Base-by-base conservation (phyloP, 1,140 invertebrate genomes). In the Bursaphelenchus mucronatus region DNA sequence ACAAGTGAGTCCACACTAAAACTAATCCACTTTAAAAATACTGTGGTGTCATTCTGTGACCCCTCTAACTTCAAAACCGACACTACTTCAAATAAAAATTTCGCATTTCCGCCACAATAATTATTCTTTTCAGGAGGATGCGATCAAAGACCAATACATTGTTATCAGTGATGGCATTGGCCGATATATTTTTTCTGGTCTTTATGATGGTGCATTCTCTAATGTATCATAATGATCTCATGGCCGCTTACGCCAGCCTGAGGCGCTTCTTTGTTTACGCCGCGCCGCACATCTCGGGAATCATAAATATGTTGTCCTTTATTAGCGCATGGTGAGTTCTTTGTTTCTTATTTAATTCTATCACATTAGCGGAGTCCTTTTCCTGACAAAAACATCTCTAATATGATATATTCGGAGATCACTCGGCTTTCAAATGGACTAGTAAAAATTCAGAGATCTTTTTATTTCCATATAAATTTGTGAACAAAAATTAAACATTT, bases 141-240 rank as follows among this genome's bases (percentile, higher is more conserved):
- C 17, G 73, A 13, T 53, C 68, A 15, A 75, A 76, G 43, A 73
- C 71, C 11, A 73, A 73, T 53, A 65, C 63, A n/a, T 47, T 73
- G 30, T 58, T 73, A 30, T 69, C 71, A 17, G 53, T 63, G 17
- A 70, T 76, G 52, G 71, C 71, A 0, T 49, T 73, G 8, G 71
- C 71, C 15, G 71, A 73, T 55, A 76, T 73, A 39, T 52, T 73
- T 10, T 73, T 73, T 46, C 46, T 73, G 17, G 17, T 76, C 11
- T 66, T 65, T 59, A 73, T 76, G 71, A 41, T 76, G 15, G 73
- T 74, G 11, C 73, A 73, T 57, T 66, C 54, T 40, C 41, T 73
- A 15, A 67, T 64, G 68, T 74, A 53, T 50, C 19, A 72, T 39
- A 68, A 68, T 19, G 66, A 51, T 13, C 41, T 61, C 30, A 40